Evolutionary conservation across 2,797 vertebrate genomes (phyloP).

Genomic region (Eidolon dupreanum): DNA sequence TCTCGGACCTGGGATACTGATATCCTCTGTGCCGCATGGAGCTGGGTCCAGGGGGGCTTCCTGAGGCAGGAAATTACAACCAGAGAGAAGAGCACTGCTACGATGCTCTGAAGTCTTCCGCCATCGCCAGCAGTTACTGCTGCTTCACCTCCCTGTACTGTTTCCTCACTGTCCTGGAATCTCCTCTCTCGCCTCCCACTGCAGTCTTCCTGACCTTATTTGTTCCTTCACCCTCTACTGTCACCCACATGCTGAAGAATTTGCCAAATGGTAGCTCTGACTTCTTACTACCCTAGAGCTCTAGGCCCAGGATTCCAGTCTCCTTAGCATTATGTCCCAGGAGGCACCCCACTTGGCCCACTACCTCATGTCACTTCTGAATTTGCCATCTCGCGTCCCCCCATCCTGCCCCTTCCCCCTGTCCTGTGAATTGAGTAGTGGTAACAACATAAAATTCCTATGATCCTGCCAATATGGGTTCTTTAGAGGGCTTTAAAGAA

Average conservation of each 20-base stretch:
- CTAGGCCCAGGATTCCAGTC: neutral
- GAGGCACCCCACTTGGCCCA: neutral
- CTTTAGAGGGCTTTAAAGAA: neutral
- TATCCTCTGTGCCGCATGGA: too few relatives aligned
- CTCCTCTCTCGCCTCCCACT: neutral
- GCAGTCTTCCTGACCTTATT: neutral
- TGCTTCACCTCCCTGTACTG: too few relatives aligned
- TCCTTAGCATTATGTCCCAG: accelerated
- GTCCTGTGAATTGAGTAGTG: neutral
- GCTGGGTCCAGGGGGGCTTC: neutral
- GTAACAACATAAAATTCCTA: neutral
- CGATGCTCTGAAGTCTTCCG: neutral
- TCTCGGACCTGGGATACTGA: neutral
- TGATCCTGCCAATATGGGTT: accelerated
- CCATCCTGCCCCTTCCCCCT: neutral
- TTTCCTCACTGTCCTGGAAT: neutral
- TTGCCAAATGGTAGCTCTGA: neutral
- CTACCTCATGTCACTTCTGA: accelerated
- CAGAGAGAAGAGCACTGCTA: neutral
- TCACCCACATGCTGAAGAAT: neutral
- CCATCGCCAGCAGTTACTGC: too few relatives aligned
- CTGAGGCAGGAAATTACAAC: neutral
- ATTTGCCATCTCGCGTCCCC: neutral
- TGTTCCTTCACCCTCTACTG: neutral
- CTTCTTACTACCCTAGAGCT: neutral